Base-by-base conservation (phyloP, 2,888 invertebrate species). In the Conomelus anceps region DNA sequence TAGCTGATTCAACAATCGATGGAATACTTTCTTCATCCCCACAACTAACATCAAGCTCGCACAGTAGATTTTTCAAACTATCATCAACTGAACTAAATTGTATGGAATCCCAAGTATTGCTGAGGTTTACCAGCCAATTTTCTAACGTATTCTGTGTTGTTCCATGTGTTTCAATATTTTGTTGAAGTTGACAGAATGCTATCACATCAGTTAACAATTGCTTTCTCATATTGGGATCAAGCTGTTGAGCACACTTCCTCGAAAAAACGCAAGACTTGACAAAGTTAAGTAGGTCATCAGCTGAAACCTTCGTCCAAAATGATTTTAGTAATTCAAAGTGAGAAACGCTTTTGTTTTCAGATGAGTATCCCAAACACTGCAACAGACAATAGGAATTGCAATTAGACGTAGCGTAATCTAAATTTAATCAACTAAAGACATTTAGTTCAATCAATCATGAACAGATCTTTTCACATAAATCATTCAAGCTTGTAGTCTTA, bases 271-370 rank as follows among this genome's bases (percentile, higher is more conserved):
- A 26, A 17, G 22, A 88, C n/a, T 87, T 87, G 22, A 90, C 22
- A 84, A 90, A 89, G 22, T 24, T 87, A 9, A 90, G 63, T 17
- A 90, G 26, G 22, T 90, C 90, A 0, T 41, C 86, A 22, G 85
- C 90, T n/a, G 85, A 85, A 84, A 90, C n/a, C 63, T 90, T 89
- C 23, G 88, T 87, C 23, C 87, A 85, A 85, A 89, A 89, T 34
- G 29, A 87, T 84, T 23, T 84, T 88, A 90, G 24, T 0, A n/a
- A 0, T 22, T 29, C 41, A 63, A 89, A 89, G 24, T 89, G 88
- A 6, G 85, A 63, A 23, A 89, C 22, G 11, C 88, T 88, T 7
- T 85, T n/a, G 22, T 85, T 41, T 22, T 88, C 86, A 23, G 86
- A 86, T 24, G 86, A 86, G 86, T 24, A 86, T 1, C 89, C 88